phyloP scores from a whole-genome alignment of 2,888 invertebrate genomes.

The Nudaria mundana region DNA sequence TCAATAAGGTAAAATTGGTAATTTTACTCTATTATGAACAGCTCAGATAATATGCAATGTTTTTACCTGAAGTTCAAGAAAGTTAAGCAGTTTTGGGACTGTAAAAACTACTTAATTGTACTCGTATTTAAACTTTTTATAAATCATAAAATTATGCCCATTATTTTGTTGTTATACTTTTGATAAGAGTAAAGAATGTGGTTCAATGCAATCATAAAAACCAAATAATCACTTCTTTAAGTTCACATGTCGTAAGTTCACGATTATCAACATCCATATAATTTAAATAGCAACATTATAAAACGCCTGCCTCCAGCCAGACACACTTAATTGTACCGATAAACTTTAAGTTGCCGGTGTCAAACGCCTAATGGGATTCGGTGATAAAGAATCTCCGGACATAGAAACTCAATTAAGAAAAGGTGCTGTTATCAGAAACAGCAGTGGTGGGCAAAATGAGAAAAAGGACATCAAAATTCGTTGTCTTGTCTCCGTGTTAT shows the following conservation, averaged over 20 bases:
- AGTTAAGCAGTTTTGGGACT: no score
- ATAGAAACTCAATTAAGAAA: conserved; percentile 76
- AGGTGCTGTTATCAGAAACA: conserved; percentile 68
- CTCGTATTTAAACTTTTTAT: no score
- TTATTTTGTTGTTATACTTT: conserved; percentile 13
- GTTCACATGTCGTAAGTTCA: conserved; percentile 18
- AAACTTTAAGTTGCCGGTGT: conserved; percentile 48
- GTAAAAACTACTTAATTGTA: no score
- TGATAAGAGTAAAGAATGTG: conserved; percentile 31
- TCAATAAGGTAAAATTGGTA: conserved; percentile 47
- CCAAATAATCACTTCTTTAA: conserved; percentile 37
- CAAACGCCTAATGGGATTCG: conserved; percentile 61
- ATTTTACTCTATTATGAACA: conserved; percentile 64
- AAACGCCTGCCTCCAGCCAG: conserved; percentile 35
- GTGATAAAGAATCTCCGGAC: conserved; percentile 66
- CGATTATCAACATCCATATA: conserved; percentile 31
- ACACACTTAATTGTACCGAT: conserved; percentile 54
- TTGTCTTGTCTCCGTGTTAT: conserved; percentile 57
- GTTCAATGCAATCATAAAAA: conserved; percentile 36
- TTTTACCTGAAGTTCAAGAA: no score
- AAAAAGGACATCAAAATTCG: conserved; percentile 54
- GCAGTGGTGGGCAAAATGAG: conserved; percentile 53
- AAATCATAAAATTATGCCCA: conserved; percentile 19
- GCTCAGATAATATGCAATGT: no score
- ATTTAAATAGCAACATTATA: conserved; percentile 41